Percentiles rank a stretch among this genome's conserved stretches.
phyloP scores from a whole-genome alignment of 1,140 invertebrate genomes.

The Meloidogyne hapla region DNA sequence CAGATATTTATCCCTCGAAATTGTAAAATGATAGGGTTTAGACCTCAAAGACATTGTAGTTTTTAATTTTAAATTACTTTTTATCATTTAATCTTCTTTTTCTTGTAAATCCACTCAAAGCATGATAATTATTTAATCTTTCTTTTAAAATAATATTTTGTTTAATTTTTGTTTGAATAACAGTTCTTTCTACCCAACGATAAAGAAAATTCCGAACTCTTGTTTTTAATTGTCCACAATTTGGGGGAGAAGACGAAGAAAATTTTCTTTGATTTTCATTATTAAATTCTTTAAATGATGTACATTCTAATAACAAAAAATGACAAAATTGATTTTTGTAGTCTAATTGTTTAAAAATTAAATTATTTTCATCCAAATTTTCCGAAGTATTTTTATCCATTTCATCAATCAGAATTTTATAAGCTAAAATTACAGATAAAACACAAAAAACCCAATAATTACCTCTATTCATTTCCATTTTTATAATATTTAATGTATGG shows the following conservation, averaged over 20 bases:
- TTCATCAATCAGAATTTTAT: neutral
- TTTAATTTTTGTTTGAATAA: neutral
- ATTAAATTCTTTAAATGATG: neutral
- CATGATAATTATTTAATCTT: neutral
- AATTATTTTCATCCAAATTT: neutral
- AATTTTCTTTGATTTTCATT: neutral
- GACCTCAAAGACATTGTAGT: too few species aligned
- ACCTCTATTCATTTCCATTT: neutral
- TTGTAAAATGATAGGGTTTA: too few species aligned
- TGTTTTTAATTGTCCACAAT: neutral
- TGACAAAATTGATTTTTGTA: neutral
- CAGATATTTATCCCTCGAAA: too few species aligned
- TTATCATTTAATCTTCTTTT: neutral
- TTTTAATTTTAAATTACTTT: neutral
- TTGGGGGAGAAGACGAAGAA: neutral
- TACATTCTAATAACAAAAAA: neutral
- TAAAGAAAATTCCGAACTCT: neutral
- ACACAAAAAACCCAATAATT: neutral
- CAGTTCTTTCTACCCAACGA: neutral
- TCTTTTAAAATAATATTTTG: neutral
- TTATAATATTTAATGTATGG: neutral
- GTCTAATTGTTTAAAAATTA: neutral
- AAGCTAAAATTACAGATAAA: neutral
- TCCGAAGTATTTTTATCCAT: neutral
- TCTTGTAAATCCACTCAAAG: neutral